A percentile compares a stretch with the other conserved stretches of the same genome.
Conservation (phyloP, 2,113 vertebrate species). For the Motacilla tschutschensis region DNA sequence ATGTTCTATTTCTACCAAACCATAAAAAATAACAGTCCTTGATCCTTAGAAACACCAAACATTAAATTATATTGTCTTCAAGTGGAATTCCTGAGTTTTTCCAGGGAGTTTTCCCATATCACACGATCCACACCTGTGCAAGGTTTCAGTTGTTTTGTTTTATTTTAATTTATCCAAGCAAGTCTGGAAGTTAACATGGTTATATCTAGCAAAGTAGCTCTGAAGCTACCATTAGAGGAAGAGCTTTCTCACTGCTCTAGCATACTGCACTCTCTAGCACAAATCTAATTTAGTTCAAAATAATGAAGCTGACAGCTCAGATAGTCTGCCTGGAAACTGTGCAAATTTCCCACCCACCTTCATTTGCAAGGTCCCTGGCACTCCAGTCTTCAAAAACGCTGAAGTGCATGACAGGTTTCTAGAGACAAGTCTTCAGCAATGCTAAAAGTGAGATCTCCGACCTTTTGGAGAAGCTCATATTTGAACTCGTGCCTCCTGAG, state of each 20-base stretch:
- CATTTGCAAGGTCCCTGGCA: constrained; percentile 48
- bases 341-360: constrained; percentile 54
- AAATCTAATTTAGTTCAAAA: constrained; percentile 58
- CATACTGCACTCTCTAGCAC: constrained; percentile 17
- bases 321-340: constrained; percentile 54
- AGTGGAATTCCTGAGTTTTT: neutral
- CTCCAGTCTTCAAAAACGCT: constrained; percentile 18
- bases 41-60: neutral
- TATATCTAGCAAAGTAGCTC: neutral
- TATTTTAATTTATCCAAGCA: neutral
- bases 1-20: neutral
- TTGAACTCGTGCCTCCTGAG: neutral
- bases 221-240: neutral
- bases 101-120: neutral
- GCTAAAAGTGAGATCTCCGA: constrained; percentile 1
- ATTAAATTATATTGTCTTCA: neutral
- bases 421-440: constrained; percentile 3
- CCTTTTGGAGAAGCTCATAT: neutral
- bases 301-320: constrained; percentile 53
- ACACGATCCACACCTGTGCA: neutral
- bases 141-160: neutral
- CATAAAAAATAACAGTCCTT: neutral
- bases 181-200: neutral
- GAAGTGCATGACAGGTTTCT: constrained; percentile 17
- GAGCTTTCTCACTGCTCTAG: constrained; percentile 11